Conservation (phyloP, 2,797 vertebrate genomes). For the Cetoscarus ocellatus region DNA sequence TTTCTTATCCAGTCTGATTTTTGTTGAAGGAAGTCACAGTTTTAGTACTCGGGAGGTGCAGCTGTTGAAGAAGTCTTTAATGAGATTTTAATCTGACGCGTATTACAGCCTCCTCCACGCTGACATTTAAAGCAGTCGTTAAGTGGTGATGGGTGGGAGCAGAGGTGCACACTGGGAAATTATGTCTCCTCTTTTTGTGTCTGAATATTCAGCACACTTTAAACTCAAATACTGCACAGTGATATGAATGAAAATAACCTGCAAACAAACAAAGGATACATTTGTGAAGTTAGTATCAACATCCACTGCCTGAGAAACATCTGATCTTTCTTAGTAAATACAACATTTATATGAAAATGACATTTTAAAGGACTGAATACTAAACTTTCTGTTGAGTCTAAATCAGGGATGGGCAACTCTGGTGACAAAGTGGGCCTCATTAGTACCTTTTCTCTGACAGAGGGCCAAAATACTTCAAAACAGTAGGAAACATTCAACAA, state of each 20-base stretch:
- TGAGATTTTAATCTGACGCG: conserved; percentile 59
- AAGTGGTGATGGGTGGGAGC: conserved; percentile 42
- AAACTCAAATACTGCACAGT: not conserved
- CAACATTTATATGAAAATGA: too few relatives aligned
- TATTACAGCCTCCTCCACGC: conserved; percentile 26
- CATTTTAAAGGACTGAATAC: too few relatives aligned
- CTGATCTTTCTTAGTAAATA: too few relatives aligned
- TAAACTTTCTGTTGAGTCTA: too few relatives aligned
- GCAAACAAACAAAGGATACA: not conserved
- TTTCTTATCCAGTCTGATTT: not conserved
- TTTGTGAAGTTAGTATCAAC: too few relatives aligned
- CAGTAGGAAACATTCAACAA: too few relatives aligned
- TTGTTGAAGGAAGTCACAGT: not conserved
- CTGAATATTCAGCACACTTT: not conserved
- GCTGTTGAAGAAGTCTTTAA: conserved; percentile 45
- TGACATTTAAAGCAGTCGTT: conserved; percentile 69
- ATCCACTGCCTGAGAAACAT: too few relatives aligned
- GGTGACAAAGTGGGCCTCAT: too few relatives aligned
- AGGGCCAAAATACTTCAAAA: too few relatives aligned
- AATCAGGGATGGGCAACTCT: too few relatives aligned
- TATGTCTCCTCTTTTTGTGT: not conserved
- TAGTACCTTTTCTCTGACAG: too few relatives aligned
- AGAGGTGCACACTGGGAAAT: not conserved
- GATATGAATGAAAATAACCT: not conserved
- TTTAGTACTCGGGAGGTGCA: not conserved